These are phyloP conservation scores for Microcebus ravelobensis DNA, from an alignment of 2,113 vertebrate genomes.

Conservation along the genomic window DNA sequence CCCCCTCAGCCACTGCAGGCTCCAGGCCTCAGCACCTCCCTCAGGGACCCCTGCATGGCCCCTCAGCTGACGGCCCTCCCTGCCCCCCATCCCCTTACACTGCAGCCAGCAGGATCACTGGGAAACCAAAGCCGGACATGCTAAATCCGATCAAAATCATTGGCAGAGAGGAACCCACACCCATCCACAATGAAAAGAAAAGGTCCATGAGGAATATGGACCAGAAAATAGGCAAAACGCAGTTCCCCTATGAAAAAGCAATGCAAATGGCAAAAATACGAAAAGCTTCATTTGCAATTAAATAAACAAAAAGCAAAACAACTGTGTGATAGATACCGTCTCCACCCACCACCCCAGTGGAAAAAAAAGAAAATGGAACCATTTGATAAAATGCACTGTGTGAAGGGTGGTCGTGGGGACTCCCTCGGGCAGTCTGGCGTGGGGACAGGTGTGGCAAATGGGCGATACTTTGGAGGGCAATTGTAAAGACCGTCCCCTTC, in stretches of 20 bases:
- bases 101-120: too few species aligned
- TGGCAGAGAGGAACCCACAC: not conserved
- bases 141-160: not conserved
- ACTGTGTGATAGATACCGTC: fast-evolving
- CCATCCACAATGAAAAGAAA: not conserved
- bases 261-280: not conserved
- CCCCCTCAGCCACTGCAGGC: not conserved
- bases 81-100: too few species aligned
- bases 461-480: not conserved
- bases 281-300: not conserved
- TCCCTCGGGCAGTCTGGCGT: fast-evolving
- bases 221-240: not conserved
- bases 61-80: not conserved
- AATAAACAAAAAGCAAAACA: not conserved
- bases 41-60: not conserved
- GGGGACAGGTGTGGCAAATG: not conserved
- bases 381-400: fast-evolving
- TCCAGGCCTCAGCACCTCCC: not conserved
- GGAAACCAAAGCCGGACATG: not conserved
- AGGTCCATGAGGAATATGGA: not conserved
- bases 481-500: fast-evolving
- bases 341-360: too few species aligned
- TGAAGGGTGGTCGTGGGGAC: not conserved
- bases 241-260: not conserved
- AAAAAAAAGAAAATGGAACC: not conserved